Evolutionary conservation across 2,113 vertebrate genomes (phyloP), one percentile per base, ranked within the genome.

Genomic region (Diadophis punctatus): DNA sequence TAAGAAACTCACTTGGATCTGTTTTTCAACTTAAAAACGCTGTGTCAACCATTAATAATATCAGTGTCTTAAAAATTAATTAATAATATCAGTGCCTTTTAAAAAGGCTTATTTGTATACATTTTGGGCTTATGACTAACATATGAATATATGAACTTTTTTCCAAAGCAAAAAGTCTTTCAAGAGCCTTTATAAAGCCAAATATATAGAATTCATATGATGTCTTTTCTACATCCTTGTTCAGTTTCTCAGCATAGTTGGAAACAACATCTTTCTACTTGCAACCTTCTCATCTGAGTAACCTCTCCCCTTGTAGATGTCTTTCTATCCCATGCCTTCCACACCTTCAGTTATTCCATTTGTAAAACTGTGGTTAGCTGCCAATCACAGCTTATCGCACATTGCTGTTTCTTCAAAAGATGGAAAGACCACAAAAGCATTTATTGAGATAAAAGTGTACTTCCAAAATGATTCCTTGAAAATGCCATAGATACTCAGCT

Each of bases 381-480:
- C 58, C 56, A 89, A 12, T 51, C 23, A 23, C 27, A 87, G 84
- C 8, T 39, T 80, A 43, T 39, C 74, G 39, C 3, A 34, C 16
- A 2, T 22, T 43, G 90, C 93, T 68, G n/a, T 88, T 93, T 46
- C n/a, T 25, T 90, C 52, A 92, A 49, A 4, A 7, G 85, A 0
- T 89, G 55, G 68, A 91, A 95, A 30, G 12, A 91, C 53, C 46
- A 20, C 23, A 86, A 2, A 9, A 3, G 0, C 25, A 39, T 8
- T 90, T 52, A 91, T 68, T 85, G 85, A 91, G n/a, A 14, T 87
- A 56, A 52, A 95, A 91, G 90, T 92, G 92, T 87, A 14, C 93
- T 95, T 92, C 53, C 92, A 92, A 90, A 68, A 86, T 91, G 34
- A 30, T 58, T 90, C 93, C 55, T 86, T 88, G 68, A 80, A 95